Conservation (phyloP, 2,888 invertebrate genomes). For the Nomada fabriciana region DNA sequence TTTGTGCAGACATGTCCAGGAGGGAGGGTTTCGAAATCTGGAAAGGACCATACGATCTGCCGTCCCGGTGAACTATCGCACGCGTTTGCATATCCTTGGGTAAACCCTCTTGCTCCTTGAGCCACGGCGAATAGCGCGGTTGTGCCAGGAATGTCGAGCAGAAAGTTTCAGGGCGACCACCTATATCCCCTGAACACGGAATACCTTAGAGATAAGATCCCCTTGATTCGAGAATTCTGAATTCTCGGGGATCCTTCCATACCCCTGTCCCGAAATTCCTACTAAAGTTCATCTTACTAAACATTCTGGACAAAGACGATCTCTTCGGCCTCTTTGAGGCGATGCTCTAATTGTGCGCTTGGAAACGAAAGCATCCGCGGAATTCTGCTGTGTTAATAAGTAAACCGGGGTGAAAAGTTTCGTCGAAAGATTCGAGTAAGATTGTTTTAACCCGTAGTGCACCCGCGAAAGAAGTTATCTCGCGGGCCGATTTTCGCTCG, state of each 20-base stretch:
- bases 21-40: slow-evolving; percentile 45
- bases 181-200: slow-evolving; percentile 77
- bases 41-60: slow-evolving; percentile 54
- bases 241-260: slow-evolving; percentile 61
- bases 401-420: too few relatives aligned
- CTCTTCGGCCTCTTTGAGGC: slow-evolving; percentile 15
- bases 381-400: neutral
- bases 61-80: slow-evolving; percentile 61
- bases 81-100: slow-evolving; percentile 72
- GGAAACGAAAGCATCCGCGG: neutral
- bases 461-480: too few relatives aligned
- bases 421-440: too few relatives aligned
- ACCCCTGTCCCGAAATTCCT: slow-evolving; percentile 56
- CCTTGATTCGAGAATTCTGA: slow-evolving; percentile 74
- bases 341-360: neutral
- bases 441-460: too few relatives aligned
- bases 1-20: neutral
- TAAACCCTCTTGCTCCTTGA: slow-evolving; percentile 68
- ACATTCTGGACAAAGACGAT: slow-evolving; percentile 53
- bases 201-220: slow-evolving; percentile 75
- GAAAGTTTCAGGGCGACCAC: slow-evolving; percentile 73
- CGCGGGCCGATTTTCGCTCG: too few relatives aligned
- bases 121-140: slow-evolving; percentile 71
- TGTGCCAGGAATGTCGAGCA: slow-evolving; percentile 78
- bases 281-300: slow-evolving; percentile 69